Percentiles rank a stretch among this genome's conserved stretches.
Conservation (phyloP, 2,888 invertebrate species). For the Andrena minutula region DNA sequence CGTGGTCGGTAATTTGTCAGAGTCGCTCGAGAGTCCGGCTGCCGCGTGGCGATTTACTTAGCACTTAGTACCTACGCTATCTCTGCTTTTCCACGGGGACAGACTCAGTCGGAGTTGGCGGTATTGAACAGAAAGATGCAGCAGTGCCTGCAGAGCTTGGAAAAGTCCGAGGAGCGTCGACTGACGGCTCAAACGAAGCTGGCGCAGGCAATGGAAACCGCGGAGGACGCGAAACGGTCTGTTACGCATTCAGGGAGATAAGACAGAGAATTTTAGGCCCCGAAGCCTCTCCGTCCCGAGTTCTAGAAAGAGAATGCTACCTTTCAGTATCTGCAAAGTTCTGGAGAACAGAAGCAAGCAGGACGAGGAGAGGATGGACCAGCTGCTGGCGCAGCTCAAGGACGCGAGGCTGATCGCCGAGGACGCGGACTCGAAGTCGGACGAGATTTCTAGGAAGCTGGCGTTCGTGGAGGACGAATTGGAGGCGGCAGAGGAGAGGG, state of each 20-base stretch:
- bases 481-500: slow-evolving; percentile 89
- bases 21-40: background rate
- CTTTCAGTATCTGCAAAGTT: slow-evolving; percentile 87
- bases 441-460: slow-evolving; percentile 89
- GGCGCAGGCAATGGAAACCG: slow-evolving; percentile 78
- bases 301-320: slow-evolving; percentile 1
- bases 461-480: slow-evolving; percentile 89
- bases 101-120: slow-evolving; percentile 82
- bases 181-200: slow-evolving; percentile 78
- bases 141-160: slow-evolving; percentile 79
- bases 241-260: background rate
- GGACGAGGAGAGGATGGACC: slow-evolving; percentile 89
- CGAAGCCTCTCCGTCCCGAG: background rate
- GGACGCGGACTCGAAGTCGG: slow-evolving; percentile 90
- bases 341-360: slow-evolving; percentile 88
- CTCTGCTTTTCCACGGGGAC: slow-evolving; percentile 19
- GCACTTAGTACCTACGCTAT: background rate
- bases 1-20: slow-evolving; percentile 84
- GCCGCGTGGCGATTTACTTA: background rate
- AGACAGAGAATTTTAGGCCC: background rate
- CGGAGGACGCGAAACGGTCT: slow-evolving; percentile 81
- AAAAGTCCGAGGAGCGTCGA: slow-evolving; percentile 82
- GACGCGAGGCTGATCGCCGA: slow-evolving; percentile 89
- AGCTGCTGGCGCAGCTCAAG: slow-evolving; percentile 88
- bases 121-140: slow-evolving; percentile 82